Evolutionary conservation across 35 echinoderm and acorn worm species (phyloP), one percentile per base, ranked within the genome.

Genomic region (Chiridota heheva): DNA sequence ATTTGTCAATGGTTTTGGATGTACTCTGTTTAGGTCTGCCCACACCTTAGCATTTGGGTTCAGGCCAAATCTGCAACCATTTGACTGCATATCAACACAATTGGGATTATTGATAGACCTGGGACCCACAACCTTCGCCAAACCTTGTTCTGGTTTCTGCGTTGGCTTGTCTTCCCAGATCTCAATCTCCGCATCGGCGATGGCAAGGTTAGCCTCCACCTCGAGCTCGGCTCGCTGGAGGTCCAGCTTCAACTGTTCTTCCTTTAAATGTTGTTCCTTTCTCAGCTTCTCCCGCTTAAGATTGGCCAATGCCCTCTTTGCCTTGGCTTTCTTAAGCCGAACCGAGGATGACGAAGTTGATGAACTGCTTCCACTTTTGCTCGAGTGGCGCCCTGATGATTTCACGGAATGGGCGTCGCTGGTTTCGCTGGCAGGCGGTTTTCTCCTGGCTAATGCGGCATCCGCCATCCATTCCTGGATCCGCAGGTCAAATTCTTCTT

Each of bases 281-380:
- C 42, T 12, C n/a, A 69, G 35, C 24, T 69, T 32, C n/a, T 69
- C 65, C 42, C 35, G 65, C 65, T 69, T 69, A n/a, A 69, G 32
- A 38, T 69, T 69, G 5, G 65, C 65, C 42, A 69, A 38, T 18
- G 30, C 65, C 17, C 30, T 69, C 42, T 30, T 69, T n/a, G 65
- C 65, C 42, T 18, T 38, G 22, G 65, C 65, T 69, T 69, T 39
- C 42, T 69, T 69, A 69, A 69, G 32, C 20, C 34, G 17, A 22
- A 41, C 40, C 20, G 67, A 70, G 20, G 37, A 70, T 3, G 38
- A 26, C 2, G 17, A n/a, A 42, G 38, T 70, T 1, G 67, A 16
- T 8, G n/a, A 39, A 6, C 20, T n/a, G 38, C 67, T 42, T 1
- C 28, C 33, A 27, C 45, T 70, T 3, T 70, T 70, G 2, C n/a